Percentiles rank a stretch among this genome's conserved stretches.
Conservation (phyloP, 2,797 vertebrate species). For the Sebastes matsubarae region DNA sequence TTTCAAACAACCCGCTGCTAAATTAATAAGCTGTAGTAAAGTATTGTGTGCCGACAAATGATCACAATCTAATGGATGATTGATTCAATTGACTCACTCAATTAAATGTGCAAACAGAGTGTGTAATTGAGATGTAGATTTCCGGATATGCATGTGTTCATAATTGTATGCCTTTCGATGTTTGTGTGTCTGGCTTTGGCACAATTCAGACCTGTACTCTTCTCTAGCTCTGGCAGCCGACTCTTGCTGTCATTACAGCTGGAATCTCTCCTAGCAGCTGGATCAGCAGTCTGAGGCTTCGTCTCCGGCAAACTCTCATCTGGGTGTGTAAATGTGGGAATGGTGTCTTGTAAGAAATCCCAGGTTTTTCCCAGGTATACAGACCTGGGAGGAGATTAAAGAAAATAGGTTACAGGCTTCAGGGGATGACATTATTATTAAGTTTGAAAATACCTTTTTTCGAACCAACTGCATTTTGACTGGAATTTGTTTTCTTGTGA, state of each 20-base stretch:
- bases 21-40: not conserved
- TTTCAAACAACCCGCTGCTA: not conserved
- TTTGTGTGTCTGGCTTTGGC: not conserved
- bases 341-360: conserved; percentile 84
- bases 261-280: conserved; percentile 56
- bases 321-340: conserved; percentile 84
- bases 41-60: conserved; percentile 5
- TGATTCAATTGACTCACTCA: conserved; percentile 42
- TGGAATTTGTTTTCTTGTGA: not conserved
- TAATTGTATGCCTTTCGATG: not conserved
- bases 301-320: conserved; percentile 65
- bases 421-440: not conserved
- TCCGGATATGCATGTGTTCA: conserved; percentile 1
- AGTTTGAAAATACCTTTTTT: not conserved
- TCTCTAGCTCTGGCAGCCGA: conserved; percentile 61
- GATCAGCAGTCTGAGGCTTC: conserved; percentile 29
- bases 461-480: not conserved
- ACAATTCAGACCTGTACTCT: conserved; percentile 44
- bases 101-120: conserved; percentile 40
- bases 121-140: conserved; percentile 46
- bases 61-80: conserved; percentile 36
- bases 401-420: conserved; percentile 10
- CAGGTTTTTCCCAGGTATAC: conserved; percentile 80
- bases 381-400: conserved; percentile 70
- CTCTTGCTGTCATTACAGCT: conserved; percentile 56